A percentile compares a stretch with the other conserved stretches of the same genome.
Evolutionary conservation across 2,888 invertebrate genomes (phyloP).

Genomic region (Bimastos eiseni): DNA sequence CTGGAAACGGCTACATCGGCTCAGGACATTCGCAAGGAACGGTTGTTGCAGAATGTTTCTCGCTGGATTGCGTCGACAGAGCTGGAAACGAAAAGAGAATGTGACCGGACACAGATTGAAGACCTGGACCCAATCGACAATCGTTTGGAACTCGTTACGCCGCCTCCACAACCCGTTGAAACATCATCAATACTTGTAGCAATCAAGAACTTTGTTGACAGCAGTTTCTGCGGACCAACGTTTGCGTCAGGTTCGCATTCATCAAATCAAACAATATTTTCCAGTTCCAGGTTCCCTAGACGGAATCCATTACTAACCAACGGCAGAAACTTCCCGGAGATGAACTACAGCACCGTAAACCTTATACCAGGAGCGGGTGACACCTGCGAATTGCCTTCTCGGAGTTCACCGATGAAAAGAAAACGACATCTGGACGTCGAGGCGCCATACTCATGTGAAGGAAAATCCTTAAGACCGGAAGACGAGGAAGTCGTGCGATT

Average conservation of each 20-base stretch:
- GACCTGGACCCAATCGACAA: not conserved
- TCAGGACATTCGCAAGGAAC: not conserved
- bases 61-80: not conserved
- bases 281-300: not conserved
- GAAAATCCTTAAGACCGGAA: not conserved
- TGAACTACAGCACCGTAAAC: not conserved
- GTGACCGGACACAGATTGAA: not conserved
- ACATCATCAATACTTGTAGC: constrained; percentile 22
- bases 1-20: not conserved
- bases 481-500: not conserved
- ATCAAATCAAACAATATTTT: not conserved
- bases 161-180: constrained; percentile 8
- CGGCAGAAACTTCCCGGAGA: not conserved
- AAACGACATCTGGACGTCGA: not conserved
- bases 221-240: not conserved
- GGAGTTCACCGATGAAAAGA: not conserved
- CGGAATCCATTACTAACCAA: not conserved
- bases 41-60: not conserved
- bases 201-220: constrained; percentile 27
- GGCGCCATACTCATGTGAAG: not conserved
- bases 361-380: not conserved
- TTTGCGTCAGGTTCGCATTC: not conserved
- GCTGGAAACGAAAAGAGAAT: not conserved
- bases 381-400: not conserved
- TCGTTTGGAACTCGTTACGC: constrained; percentile 23